Base-by-base conservation (phyloP, 2,888 invertebrate species). In the Leptopilina syphax region DNA sequence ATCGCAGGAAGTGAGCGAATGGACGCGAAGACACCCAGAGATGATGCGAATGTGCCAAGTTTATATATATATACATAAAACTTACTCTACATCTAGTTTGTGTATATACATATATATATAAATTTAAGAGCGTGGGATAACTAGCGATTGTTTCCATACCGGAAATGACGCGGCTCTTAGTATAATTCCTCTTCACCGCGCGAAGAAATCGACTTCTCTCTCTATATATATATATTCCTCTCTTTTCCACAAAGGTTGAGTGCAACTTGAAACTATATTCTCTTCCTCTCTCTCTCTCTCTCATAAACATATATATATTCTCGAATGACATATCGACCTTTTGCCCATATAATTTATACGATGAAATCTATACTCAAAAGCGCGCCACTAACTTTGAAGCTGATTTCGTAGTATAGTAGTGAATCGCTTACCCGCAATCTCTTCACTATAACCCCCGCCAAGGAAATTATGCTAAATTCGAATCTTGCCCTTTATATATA, bases 1-100 rank as follows among this genome's bases (percentile, higher is more conserved):
- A 91, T 91, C 88, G 88, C 91, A 91, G 91, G 91, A 91, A 91
- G 91, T 91, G 91, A 91, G 88, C 87, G 65, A 27, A 77, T 76
- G 47, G 57, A 60, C 77, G 54, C 76, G 44, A 79, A 79, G 57
- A 70, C 63, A 76, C 66, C 65, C 65, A 50, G 68, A 80, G 81
- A 77, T 67, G 41, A 24, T 41, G 66, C 47, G 27, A 70, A 60
- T 76, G 78, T 76, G 44, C 73, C 78, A 47, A 68, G 77, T 34
- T 65, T 63, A 41, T 77, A 44, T 44, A 18, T 63, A 63, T 63
- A 63, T 63, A 63, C 3, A n/a, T 60, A 60, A 60, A 60, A 63
- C 77, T 76, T 77, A 44, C 73, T 80, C 77, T 66, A 78, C 76
- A 79, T 34, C 65, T 12, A 54, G 18, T 8, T 18, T 24, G 18